These are phyloP conservation scores for Trilocha varians DNA, from an alignment of 2,888 invertebrate species.

Conservation along the genomic window DNA sequence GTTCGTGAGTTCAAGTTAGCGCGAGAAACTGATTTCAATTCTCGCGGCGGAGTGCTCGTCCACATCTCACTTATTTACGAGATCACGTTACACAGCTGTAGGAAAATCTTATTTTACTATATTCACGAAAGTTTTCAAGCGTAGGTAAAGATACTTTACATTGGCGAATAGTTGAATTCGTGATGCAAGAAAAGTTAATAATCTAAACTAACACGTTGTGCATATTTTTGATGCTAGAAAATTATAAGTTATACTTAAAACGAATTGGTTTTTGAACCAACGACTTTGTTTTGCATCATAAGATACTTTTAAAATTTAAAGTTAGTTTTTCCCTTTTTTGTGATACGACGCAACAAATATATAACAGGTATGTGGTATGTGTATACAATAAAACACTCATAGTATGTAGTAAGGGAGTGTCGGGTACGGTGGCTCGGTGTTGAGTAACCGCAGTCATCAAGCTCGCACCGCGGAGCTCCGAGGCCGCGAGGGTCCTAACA, in stretches of 20 bases:
- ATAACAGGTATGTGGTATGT: neutral
- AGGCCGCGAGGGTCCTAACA: slow-evolving; percentile 36
- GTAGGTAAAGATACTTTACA: no score
- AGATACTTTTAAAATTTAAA: no score
- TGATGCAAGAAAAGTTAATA: no score
- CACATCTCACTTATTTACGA: slow-evolving; percentile 68
- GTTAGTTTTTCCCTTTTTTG: no score
- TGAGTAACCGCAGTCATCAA: neutral
- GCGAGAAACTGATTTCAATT: slow-evolving; percentile 41
- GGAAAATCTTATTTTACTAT: slow-evolving; percentile 1
- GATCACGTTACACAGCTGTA: slow-evolving; percentile 40
- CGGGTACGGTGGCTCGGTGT: neutral
- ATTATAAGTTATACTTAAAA: no score
- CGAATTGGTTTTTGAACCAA: no score
- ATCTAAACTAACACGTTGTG: no score
- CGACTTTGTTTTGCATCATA: no score
- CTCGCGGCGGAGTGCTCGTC: slow-evolving; percentile 46
- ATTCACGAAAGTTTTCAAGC: no score
- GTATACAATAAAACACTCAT: slow-evolving; percentile 1
- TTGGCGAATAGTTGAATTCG: no score
- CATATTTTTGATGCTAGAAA: no score
- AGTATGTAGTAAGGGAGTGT: neutral
- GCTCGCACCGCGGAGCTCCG: slow-evolving; percentile 20
- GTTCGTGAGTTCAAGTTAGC: neutral
- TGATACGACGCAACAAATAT: no score